Evolutionary conservation across 2,888 invertebrate species (phyloP), one percentile per base, ranked within the genome.

Genomic region (Drosophila anomelani): DNA sequence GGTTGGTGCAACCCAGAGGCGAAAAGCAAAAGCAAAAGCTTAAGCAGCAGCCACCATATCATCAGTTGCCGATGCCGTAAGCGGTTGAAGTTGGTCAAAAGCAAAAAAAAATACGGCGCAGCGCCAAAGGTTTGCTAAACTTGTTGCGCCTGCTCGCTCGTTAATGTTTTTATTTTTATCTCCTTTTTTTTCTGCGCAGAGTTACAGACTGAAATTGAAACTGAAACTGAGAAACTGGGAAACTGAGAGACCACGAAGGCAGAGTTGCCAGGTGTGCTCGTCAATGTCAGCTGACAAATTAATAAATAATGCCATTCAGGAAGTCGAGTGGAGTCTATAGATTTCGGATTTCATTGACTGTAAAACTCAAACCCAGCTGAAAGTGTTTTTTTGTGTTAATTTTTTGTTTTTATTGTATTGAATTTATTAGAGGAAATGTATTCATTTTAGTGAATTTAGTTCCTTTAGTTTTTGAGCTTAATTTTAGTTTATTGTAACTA

Each of bases 11-110:
- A 88, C 80, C 88, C 46, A 72, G 68, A 75, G 72, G 68, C 82
- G 75, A 73, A 79, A 84, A 61, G 49, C 44, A 75, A 66, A 75
- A 63, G 62, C 60, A 59, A 49, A 70, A 58, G 59, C 53, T 32
- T 41, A 51, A 60, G 60, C 71, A 69, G 47, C 68, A 69, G 70
- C 72, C 64, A 57, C 46, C 72, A 51, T 59, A 72, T 72, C 66
- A 64, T 58, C 46, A 68, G 47, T 44, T 41, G 34, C 34, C 70
- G 83, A 85, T 85, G 85, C 85, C 85, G 85, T 85, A 85, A 85
- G 85, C 81, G 79, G 79, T 32, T 80, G 66, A 85, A 86, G 88
- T 87, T 86, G 90, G 85, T 80, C 85, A 85, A 83, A 89, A 60
- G 26, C 23, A 6, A 60, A 60, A 39, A 20, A 49, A 36, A 60